phyloP scores from a whole-genome alignment of 2,113 vertebrate genomes.

The Cheirogaleus medius region DNA sequence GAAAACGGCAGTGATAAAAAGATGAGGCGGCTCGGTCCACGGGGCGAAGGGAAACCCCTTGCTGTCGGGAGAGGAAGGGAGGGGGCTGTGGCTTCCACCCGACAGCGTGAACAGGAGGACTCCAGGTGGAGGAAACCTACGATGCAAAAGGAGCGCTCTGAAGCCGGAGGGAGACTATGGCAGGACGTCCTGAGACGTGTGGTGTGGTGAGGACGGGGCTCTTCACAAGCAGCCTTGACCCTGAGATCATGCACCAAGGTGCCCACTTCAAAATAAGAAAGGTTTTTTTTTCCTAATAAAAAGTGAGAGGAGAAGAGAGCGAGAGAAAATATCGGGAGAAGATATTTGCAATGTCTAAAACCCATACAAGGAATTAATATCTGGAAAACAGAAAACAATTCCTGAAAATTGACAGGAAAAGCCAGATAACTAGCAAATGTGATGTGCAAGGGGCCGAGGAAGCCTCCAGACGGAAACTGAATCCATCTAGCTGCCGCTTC shows the following conservation, averaged over 20 bases:
- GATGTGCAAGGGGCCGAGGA: neutral
- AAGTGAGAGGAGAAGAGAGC: neutral
- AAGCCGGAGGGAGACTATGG: accelerated
- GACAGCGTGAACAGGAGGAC: accelerated
- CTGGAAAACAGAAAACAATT: neutral
- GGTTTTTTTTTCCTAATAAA: neutral
- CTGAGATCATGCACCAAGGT: accelerated
- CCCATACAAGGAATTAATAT: neutral
- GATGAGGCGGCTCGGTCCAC: neutral
- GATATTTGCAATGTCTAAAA: neutral
- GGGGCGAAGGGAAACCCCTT: too few relatives aligned
- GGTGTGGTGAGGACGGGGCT: accelerated
- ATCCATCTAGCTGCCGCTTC: neutral
- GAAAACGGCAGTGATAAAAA: accelerated
- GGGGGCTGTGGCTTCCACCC: neutral
- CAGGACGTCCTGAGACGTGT: accelerated
- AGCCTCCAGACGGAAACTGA: neutral
- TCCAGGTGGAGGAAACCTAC: accelerated
- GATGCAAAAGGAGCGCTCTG: neutral
- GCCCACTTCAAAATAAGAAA: neutral
- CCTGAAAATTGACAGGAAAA: neutral
- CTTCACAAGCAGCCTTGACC: neutral
- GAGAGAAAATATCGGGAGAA: neutral
- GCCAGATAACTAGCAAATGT: neutral
- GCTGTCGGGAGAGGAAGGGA: accelerated